A percentile compares a stretch with the other conserved stretches of the same genome.
Evolutionary conservation across 2,797 vertebrate species (phyloP).

Genomic region (Simalia tracyae): DNA sequence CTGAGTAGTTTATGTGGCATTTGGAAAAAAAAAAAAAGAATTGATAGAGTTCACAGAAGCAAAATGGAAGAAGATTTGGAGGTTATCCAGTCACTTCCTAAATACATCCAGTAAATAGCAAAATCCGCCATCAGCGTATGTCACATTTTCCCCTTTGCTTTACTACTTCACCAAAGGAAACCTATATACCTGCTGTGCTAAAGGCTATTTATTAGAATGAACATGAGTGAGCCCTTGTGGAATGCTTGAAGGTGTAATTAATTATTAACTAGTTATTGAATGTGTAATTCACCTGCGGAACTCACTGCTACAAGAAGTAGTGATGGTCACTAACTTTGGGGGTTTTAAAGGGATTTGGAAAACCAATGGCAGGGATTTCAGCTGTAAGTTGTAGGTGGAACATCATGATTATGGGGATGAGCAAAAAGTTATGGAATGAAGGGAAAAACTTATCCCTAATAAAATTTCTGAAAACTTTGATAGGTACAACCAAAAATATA

Average conservation of each 20-base stretch:
- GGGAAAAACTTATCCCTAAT: neutral
- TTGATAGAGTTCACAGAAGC: neutral
- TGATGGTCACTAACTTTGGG: neutral
- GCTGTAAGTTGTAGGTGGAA: too few relatives aligned
- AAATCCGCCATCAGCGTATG: rapidly evolving
- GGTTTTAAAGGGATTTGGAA: neutral
- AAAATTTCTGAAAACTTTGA: neutral
- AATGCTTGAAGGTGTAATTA: neutral
- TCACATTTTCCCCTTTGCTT: neutral
- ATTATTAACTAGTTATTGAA: neutral
- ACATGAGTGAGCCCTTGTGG: neutral
- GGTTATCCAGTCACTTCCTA: neutral
- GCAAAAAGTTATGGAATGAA: neutral
- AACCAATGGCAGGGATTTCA: neutral
- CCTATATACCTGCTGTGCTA: too few relatives aligned
- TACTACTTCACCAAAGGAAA: neutral
- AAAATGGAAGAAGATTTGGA: neutral
- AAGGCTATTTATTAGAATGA: neutral
- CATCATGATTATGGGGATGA: neutral
- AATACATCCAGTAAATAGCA: neutral
- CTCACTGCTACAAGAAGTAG: neutral
- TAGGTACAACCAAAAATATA: neutral
- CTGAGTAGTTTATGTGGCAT: neutral
- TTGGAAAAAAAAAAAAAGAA: neutral
- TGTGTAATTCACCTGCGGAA: neutral